These are phyloP conservation scores for Malurus alboscapulatus DNA, from an alignment of 2,113 vertebrate genomes.

Conservation along the genomic window DNA sequence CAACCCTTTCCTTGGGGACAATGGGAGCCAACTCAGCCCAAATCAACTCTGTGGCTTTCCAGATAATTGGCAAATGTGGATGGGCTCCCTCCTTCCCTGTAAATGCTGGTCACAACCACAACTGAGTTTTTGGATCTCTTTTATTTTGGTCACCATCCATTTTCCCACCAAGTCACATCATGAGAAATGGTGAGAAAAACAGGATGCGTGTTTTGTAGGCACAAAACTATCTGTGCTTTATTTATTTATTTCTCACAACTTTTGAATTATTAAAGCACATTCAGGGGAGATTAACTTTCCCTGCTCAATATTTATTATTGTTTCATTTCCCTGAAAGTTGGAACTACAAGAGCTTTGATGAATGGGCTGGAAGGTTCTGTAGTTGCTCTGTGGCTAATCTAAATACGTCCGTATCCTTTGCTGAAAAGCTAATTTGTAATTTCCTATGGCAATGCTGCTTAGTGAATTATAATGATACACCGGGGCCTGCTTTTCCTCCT, in stretches of 20 bases:
- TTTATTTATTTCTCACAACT: conserved; percentile 48
- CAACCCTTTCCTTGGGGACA: neutral
- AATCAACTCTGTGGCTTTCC: neutral
- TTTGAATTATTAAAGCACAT: conserved; percentile 34
- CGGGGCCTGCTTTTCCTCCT: neutral
- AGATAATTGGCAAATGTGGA: rapidly evolving
- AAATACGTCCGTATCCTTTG: neutral
- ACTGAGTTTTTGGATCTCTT: neutral
- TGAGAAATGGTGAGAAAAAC: neutral
- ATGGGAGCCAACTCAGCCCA: neutral
- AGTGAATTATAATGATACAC: conserved; percentile 7
- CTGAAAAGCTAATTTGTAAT: conserved; percentile 59
- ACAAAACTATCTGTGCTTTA: neutral
- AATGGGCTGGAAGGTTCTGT: conserved; percentile 12
- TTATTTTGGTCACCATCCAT: neutral
- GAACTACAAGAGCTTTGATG: neutral
- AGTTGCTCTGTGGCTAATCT: conserved; percentile 36
- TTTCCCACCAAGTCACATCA: neutral
- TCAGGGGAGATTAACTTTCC: conserved; percentile 45
- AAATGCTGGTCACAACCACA: neutral
- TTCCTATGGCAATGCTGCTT: conserved; percentile 34
- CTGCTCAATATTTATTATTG: conserved; percentile 56
- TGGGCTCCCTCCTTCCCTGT: neutral
- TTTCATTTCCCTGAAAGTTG: conserved; percentile 47
- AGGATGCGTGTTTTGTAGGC: neutral